phyloP scores from a whole-genome alignment of 2,888 invertebrate genomes.

The Rhamnusium bicolor region DNA sequence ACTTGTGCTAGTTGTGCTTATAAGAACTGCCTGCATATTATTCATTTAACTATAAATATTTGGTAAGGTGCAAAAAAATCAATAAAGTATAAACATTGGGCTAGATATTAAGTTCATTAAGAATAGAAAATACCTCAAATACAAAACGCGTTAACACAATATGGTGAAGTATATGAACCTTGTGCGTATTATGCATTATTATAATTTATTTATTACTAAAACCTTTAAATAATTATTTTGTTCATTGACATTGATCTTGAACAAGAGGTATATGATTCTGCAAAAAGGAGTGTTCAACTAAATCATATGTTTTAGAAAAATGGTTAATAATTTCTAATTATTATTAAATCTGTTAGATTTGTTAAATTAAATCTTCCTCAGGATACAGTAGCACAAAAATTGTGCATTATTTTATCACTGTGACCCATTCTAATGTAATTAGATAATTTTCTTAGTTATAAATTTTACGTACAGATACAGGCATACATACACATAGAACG shows the following conservation, averaged over 20 bases:
- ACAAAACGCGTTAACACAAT: neutral
- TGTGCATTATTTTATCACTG: too few relatives aligned
- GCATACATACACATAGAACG: too few relatives aligned
- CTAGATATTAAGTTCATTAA: neutral
- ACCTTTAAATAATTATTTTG: conserved; percentile 36
- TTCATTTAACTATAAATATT: neutral
- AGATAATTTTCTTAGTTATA: too few relatives aligned
- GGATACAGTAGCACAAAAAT: too few relatives aligned
- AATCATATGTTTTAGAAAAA: neutral
- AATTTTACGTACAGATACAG: too few relatives aligned
- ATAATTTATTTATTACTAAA: conserved; percentile 31
- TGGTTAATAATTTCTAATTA: too few relatives aligned
- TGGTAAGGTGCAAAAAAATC: too few relatives aligned
- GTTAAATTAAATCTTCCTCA: too few relatives aligned
- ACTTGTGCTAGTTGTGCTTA: too few relatives aligned
- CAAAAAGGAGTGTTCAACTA: neutral
- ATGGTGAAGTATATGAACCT: conserved; percentile 22
- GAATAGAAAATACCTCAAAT: too few relatives aligned
- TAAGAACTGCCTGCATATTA: neutral
- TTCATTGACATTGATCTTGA: conserved; percentile 50
- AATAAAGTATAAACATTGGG: neutral
- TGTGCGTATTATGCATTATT: conserved; percentile 16
- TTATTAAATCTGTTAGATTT: neutral
- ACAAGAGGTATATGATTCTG: neutral
- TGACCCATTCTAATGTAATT: too few relatives aligned